A percentile compares a stretch with the other conserved stretches of the same genome.
phyloP scores from a whole-genome alignment of 2,797 vertebrate genomes.

The Manis pentadactyla region DNA sequence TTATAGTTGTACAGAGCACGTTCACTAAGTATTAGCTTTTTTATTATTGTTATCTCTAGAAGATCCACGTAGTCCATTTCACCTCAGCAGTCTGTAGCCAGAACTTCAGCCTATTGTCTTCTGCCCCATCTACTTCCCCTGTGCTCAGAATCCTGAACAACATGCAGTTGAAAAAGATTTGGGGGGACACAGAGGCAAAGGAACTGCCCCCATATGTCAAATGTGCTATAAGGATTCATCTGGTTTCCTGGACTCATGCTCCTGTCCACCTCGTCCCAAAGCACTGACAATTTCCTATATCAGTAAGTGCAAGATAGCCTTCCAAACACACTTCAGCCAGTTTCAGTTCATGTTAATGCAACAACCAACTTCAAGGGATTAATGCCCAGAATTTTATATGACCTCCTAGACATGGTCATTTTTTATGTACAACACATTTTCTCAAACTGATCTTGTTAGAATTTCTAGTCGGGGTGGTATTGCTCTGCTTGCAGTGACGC shows the following conservation, averaged over 20 bases:
- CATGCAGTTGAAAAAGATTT: background rate
- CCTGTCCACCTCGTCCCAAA: constrained; percentile 17
- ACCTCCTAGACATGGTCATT: background rate
- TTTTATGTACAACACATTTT: background rate
- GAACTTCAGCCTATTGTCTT: background rate
- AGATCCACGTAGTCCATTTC: background rate
- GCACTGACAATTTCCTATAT: background rate
- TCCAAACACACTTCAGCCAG: background rate
- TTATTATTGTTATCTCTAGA: background rate
- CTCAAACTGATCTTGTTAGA: background rate
- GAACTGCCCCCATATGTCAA: constrained; percentile 1
- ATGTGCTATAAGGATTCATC: background rate
- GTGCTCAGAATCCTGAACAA: background rate
- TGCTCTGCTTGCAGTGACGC: background rate
- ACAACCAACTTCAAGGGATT: background rate
- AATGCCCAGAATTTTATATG: background rate
- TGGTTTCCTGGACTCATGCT: background rate
- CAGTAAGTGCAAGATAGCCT: background rate
- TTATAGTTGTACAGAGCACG: background rate
- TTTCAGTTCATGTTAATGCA: background rate
- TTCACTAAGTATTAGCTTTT: background rate
- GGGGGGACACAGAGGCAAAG: background rate
- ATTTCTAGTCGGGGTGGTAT: background rate
- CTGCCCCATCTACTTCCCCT: background rate
- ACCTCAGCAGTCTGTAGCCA: background rate